phyloP scores from a whole-genome alignment of 2,888 invertebrate genomes.

The Monochamus alternatus region DNA sequence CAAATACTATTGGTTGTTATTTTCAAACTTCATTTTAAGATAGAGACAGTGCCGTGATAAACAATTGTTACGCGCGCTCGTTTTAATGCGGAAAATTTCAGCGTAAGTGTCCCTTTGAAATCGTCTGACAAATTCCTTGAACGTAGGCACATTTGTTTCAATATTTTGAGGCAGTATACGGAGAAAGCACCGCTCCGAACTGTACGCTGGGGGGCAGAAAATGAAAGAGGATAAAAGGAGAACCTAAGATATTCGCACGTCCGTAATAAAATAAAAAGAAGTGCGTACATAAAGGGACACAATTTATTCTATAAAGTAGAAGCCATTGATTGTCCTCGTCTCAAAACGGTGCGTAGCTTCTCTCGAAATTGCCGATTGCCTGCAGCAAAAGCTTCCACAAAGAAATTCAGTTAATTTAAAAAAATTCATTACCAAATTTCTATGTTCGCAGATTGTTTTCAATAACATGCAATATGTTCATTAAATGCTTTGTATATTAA shows the following conservation, averaged over 20 bases:
- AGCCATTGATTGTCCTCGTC: neutral
- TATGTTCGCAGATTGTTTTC: no score
- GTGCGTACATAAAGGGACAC: constrained; percentile 17
- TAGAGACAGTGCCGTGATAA: no score
- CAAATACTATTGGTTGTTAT: no score
- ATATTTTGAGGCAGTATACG: constrained; percentile 16
- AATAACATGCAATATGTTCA: no score
- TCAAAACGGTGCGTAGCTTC: constrained; percentile 1
- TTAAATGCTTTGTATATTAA: no score
- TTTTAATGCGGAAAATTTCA: constrained; percentile 2
- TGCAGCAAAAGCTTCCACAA: neutral
- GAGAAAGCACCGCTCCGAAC: constrained; percentile 14
- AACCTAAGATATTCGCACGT: constrained; percentile 23
- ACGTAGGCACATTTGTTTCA: constrained; percentile 16
- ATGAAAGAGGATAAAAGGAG: constrained; percentile 19
- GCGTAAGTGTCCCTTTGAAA: constrained; percentile 8
- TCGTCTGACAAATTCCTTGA: constrained; percentile 5
- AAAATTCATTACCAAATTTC: no score
- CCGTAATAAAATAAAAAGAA: constrained; percentile 21
- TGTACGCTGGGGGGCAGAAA: constrained; percentile 17
- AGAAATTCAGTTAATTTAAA: no score
- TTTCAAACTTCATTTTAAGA: no score
- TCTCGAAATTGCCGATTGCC: neutral
- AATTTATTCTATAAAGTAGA: constrained; percentile 3
- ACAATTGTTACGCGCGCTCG: neutral